Evolutionary conservation across 2,113 vertebrate genomes (phyloP), one percentile per base, ranked within the genome.

Genomic region (Neopipo cinnamomea): DNA sequence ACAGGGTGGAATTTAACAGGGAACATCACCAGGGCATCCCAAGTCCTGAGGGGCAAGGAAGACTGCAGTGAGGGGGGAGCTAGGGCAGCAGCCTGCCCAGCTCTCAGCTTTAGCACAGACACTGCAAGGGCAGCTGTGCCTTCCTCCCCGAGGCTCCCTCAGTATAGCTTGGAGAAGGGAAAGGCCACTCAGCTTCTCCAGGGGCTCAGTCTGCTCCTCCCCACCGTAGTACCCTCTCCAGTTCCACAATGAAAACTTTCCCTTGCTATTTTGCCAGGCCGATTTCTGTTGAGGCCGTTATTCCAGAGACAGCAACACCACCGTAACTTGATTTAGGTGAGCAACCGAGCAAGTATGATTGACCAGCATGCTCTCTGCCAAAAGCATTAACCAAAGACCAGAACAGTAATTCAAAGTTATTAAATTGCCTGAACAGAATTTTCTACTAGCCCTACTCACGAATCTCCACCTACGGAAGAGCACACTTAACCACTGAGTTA

Each of bases 301-400:
- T 47, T 88, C 61, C 59, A 74, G 75, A 4, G 8, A 88, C 6
- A 87, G 55, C 67, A 75, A 31, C 47, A 61, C 67, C 55, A 85
- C 68, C 10, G 37, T 90, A 89, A 89, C 86, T 71, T 91, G 79
- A 87, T 85, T 90, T 93, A 93, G 76, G 79, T 63, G 91, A 90
- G 77, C 74, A 92, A 88, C 59, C 0, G 2, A 93, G 52, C 52
- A 75, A 88, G 83, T 76, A 78, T 1, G 0, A 93, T 4, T 88
- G 92, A 95, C 66, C 88, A 41, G 86, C 61, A 66, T 42, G 76
- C 61, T 85, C 65, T 65, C 82, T 35, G 62, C 61, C 85, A 85
- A 95, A 93, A 92, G 66, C 71, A 76, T 85, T 93, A 88, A 87
- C 50, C 83, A 94, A 89, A 92, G 83, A 96, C 73, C 85, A 95